Evolutionary conservation across 2,888 invertebrate species (phyloP).

Genomic region (Pyrrhosoma nymphula): DNA sequence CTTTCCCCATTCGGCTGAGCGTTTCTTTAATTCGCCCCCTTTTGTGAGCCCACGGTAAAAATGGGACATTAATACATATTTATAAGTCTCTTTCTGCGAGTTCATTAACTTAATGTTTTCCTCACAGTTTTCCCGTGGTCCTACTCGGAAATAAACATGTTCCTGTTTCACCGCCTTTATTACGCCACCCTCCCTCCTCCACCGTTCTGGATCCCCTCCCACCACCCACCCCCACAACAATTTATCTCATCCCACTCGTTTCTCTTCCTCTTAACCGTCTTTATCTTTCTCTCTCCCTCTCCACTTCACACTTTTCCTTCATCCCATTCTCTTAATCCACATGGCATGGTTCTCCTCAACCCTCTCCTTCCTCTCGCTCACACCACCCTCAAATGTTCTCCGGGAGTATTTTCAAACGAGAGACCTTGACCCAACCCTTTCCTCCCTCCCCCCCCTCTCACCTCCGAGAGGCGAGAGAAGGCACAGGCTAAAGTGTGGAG

Average conservation of each 20-base stretch:
- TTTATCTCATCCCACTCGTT: too few relatives aligned
- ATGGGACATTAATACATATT: conserved; percentile 24
- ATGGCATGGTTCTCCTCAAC: too few relatives aligned
- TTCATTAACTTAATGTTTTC: conserved; percentile 27
- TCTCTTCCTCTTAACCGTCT: not conserved
- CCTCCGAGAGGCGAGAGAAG: not conserved
- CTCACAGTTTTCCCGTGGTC: not conserved
- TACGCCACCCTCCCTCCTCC: not conserved
- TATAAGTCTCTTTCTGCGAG: not conserved
- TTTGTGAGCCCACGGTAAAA: conserved; percentile 17
- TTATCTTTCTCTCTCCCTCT: not conserved
- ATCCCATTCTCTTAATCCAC: too few relatives aligned
- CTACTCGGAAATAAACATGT: not conserved
- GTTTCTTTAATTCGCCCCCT: not conserved
- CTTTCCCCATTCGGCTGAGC: not conserved
- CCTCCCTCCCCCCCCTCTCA: not conserved
- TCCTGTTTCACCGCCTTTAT: not conserved
- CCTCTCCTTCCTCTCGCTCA: too few relatives aligned
- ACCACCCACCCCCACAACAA: too few relatives aligned
- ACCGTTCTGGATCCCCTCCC: not conserved
- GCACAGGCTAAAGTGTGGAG: not conserved
- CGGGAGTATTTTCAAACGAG: not conserved
- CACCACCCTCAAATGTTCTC: too few relatives aligned
- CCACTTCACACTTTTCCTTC: not conserved
- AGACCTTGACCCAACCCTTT: not conserved